Conservation (phyloP, 2,888 invertebrate genomes). For the Ophion ventricosus region DNA sequence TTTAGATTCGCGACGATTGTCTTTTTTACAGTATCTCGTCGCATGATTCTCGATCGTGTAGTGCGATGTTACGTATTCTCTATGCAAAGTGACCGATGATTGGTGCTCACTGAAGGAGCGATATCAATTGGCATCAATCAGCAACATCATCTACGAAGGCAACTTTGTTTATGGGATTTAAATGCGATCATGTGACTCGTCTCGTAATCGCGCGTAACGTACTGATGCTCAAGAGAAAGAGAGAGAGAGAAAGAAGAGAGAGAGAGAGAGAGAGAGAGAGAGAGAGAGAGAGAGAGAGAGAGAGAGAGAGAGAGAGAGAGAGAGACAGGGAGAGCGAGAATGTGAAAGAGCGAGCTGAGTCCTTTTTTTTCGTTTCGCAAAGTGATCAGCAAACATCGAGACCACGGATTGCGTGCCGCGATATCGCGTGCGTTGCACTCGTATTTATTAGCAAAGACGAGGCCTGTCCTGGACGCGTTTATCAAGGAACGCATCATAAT, state of each 20-base stretch:
- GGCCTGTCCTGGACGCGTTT: slow-evolving; percentile 7
- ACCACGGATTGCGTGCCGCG: slow-evolving; percentile 53
- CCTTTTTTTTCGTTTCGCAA: slow-evolving; percentile 62
- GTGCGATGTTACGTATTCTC: slow-evolving; percentile 22
- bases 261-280: not conserved
- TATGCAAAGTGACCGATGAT: slow-evolving; percentile 13
- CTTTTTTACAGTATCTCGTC: not conserved
- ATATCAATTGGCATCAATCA: slow-evolving; percentile 77
- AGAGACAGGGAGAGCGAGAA: no score
- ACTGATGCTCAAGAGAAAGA: not conserved
- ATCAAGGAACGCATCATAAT: not conserved
- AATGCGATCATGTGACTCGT: slow-evolving; percentile 65
- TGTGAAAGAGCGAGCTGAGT: no score
- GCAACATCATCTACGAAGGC: slow-evolving; percentile 63
- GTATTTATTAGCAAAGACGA: slow-evolving; percentile 5
- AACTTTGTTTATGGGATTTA: slow-evolving; percentile 76
- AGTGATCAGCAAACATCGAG: slow-evolving; percentile 50
- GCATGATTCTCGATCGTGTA: not conserved
- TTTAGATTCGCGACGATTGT: not conserved
- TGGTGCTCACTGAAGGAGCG: slow-evolving; percentile 15
- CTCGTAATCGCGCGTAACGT: slow-evolving; percentile 42
- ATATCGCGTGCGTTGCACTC: slow-evolving; percentile 58
- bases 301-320: not conserved
- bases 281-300: not conserved
- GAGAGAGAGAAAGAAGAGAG: not conserved